Base-by-base conservation (phyloP, 2,113 vertebrate genomes). In the Burhinus bistriatus region DNA sequence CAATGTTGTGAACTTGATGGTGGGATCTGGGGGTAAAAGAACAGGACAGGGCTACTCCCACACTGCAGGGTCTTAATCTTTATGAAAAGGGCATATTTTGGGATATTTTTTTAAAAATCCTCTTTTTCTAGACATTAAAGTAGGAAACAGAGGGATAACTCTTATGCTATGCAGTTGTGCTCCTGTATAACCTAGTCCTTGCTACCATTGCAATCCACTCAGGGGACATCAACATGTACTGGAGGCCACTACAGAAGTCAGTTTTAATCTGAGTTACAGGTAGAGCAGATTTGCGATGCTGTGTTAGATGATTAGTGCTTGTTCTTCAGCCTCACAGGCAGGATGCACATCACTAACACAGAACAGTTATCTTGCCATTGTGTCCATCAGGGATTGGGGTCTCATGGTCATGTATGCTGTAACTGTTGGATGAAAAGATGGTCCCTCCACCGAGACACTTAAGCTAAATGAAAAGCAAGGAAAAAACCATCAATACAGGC, bases 301-400 rank as follows among this genome's bases (percentile, higher is more conserved):
- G 8, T 12, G 2, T 23, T 62, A 51, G 19, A 13, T 42, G 40
- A 17, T 52, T 44, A 54, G 19, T 29, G 25, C 40, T 79, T 61
- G 44, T 52, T 91, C 64, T 77, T 82, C 36, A 49, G 54, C 16
- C 26, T 69, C 40, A 34, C 0, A 1, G 64, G 27, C 34, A 69
- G 54, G 58, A 72, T 30, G 40, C 30, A 36, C 0, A 0, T 19
- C 1, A 3, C 32, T 29, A 38, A 26, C 68, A 40, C 18, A 34
- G 16, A 68, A 2, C 22, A 58, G 25, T 64, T 83, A 12, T 8
- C 27, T 81, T 62, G 27, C 21, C 18, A 16, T 22, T 68, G 17
- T 11, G 4, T 44, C 78, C 57, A 6, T 30, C 42, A 57, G 38
- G 30, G 19, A 15, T 1, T 38, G n/a, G 23, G 32, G 17, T 3